Conservation (phyloP, 2,113 vertebrate genomes). For the Entosphenus tridentatus region DNA sequence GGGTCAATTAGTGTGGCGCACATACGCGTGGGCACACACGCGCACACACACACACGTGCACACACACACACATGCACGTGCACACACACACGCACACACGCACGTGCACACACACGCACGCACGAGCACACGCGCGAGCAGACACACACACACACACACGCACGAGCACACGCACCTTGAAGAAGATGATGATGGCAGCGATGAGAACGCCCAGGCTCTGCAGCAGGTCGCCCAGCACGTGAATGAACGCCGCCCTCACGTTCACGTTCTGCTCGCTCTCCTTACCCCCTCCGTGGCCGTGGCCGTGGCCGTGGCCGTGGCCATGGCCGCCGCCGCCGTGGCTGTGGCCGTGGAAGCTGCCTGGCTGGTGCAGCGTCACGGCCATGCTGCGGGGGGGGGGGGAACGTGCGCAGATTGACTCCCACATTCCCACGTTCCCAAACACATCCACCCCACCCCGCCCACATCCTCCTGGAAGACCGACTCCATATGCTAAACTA, state of each 20-base stretch:
- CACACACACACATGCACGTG: neutral
- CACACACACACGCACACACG: neutral
- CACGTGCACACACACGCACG: neutral
- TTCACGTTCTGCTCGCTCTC: conserved; percentile 25
- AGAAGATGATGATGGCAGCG: conserved; percentile 42
- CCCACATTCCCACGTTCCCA: too few relatives aligned
- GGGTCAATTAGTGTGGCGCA: too few relatives aligned
- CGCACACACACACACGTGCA: too few relatives aligned
- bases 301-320: conserved; percentile 11
- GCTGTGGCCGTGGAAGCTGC: conserved; percentile 20
- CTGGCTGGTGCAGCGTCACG: conserved; percentile 47
- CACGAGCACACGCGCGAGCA: neutral
- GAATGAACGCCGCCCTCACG: conserved; percentile 56
- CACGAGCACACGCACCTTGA: conserved; percentile 27
- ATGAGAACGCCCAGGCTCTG: conserved; percentile 55
- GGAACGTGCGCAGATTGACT: neutral
- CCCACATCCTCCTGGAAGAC: too few relatives aligned
- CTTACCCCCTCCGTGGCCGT: conserved; percentile 9
- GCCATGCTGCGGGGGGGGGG: conserved; percentile 35
- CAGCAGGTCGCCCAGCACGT: conserved; percentile 56
- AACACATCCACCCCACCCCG: too few relatives aligned
- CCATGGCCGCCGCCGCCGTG: conserved; percentile 15
- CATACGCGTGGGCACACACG: too few relatives aligned
- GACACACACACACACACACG: neutral
- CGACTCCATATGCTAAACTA: too few relatives aligned